Base-by-base conservation (phyloP, 2,797 vertebrate species). In the Rhynchonycteris naso region DNA sequence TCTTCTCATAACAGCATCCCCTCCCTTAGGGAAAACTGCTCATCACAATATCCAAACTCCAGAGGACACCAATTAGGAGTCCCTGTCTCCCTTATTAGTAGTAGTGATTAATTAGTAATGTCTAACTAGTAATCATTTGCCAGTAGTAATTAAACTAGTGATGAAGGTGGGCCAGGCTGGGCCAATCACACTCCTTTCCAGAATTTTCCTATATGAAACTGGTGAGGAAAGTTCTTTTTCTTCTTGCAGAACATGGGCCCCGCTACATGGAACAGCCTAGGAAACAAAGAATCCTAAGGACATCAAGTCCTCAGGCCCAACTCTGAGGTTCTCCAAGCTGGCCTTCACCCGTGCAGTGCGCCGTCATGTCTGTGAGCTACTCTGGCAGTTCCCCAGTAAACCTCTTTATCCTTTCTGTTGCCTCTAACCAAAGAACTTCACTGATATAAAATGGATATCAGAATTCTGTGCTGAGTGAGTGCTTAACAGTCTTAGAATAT, bases 21-120 rank as follows among this genome's bases (percentile, higher is more conserved):
- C 35, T 94, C 76, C 21, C 35, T 91, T 89, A 71, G 71, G 65
- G 50, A 93, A 94, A 88, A 91, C 6, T 54, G 22, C 56, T 85
- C 52, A 81, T 58, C 74, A 58, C 2, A 50, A 68, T 50, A 90
- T 13, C 50, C 47, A 74, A 74, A 81, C 50, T 82, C 56, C 21
- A 52, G 47, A 50, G 28, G n/a, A 35, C 19, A 69, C 12, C 11
- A 78, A 28, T 68, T 47, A 71, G 43, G 90, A 63, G 68, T 86
- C 12, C 30, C 78, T 61, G 6, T 50, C 5, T 82, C 24, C 47
- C 47, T 63, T 59, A 63, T 28, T 85, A 61, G 16, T 69, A 85
- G 52, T 1, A 33, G 22, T 66, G 66, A 75, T 66, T 84, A 76
- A 68, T 43, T 43, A 43, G 43, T 43, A 43, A 43, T 43, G 43